These are phyloP conservation scores for Neoniphon sammara DNA, from an alignment of 2,797 vertebrate genomes.

Conservation along the genomic window DNA sequence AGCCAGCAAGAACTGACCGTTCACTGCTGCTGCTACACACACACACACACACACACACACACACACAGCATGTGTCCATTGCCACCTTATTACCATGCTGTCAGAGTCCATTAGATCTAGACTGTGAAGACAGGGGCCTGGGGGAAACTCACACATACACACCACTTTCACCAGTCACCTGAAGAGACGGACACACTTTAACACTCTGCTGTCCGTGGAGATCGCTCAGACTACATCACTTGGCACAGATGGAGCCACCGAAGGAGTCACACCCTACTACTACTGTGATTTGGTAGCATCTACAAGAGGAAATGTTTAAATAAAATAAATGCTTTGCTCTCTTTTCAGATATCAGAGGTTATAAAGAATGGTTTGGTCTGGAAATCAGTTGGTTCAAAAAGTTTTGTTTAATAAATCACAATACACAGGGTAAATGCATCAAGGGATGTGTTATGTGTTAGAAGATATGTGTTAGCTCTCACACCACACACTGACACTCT, in stretches of 20 bases:
- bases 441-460: background rate
- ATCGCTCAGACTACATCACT: slow-evolving; percentile 32
- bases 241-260: slow-evolving; percentile 20
- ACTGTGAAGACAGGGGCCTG: slow-evolving; percentile 66
- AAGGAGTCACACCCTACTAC: background rate
- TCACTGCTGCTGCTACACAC: background rate
- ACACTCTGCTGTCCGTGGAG: slow-evolving; percentile 42
- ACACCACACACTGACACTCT: slow-evolving; percentile 17
- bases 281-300: background rate
- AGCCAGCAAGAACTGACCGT: slow-evolving; percentile 19
- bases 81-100: slow-evolving; percentile 67
- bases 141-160: slow-evolving; percentile 62
- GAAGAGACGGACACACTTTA: slow-evolving; percentile 46
- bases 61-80: slow-evolving; percentile 32
- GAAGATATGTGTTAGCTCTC: slow-evolving; percentile 20
- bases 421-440: background rate
- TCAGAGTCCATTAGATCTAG: slow-evolving; percentile 75
- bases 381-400: background rate
- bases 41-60: slow-evolving; percentile 19
- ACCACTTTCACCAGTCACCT: slow-evolving; percentile 58
- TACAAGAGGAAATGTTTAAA: background rate
- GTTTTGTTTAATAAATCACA: no score
- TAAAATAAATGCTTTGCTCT: background rate
- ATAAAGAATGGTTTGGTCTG: background rate
- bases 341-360: background rate